Evolutionary conservation across 2,797 vertebrate species (phyloP), one percentile per base, ranked within the genome.

Genomic region (Halcyon smyrnensis): DNA sequence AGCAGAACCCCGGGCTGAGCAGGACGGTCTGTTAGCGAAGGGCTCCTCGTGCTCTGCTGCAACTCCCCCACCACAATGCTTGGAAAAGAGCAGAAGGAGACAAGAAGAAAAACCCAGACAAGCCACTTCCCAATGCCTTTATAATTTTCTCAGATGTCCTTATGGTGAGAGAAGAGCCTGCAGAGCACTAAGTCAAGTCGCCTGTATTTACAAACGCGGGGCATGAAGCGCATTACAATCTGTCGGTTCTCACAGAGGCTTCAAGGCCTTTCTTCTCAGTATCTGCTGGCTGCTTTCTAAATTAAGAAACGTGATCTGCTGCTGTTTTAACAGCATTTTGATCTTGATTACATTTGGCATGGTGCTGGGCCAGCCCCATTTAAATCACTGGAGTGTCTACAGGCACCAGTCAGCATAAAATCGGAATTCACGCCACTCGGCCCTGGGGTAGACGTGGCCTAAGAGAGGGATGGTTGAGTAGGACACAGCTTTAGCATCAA

Each of bases 271-370:
- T 96, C 86, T 73, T 80, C 73, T 88, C 91, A 51, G 1, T 90
- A 64, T 74, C 65, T 95, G 43, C 60, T 71, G 53, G n/a, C 24
- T 85, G 62, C 64, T 65, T 92, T 92, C 83, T 87, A 78, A 95
- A 91, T 88, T 60, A 83, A 93, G 82, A 73, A 89, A 85, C 1
- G 0, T 24, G 25, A 74, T 76, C 68, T 92, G 75, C 59, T 69
- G 46, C 57, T 88, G 69, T 64, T 82, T 76, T 36, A 62, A 16
- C 65, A 70, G 53, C 57, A 67, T 53, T 94, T 86, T 85, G 63
- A 83, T 74, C 87, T 93, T 4, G 0, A 19, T 74, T 83, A 77
- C 80, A 80, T 56, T 34, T 84, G 84, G 81, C 79, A 63, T 10
- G 46, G 50, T 89, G 79, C 79, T 92, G 43, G 92, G 53, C 57